Base-by-base conservation (phyloP, 2,113 vertebrate genomes). In the Raja brachyura region DNA sequence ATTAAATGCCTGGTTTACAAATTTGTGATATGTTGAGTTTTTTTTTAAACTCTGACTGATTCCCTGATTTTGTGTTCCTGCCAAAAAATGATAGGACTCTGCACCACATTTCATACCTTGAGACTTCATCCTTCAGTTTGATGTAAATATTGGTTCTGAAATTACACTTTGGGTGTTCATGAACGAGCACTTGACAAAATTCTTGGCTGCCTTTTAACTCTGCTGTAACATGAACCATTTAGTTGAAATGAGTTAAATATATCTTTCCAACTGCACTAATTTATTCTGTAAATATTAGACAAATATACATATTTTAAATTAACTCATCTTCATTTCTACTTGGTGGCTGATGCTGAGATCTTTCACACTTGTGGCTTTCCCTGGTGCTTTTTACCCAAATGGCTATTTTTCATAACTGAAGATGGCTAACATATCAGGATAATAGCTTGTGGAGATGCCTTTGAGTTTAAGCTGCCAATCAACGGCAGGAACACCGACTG, bases 131-230 rank as follows among this genome's bases (percentile, higher is more conserved):
- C 13, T 63, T 88, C 13, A 77, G n/a, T 61, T 63, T 88, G 59
- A 88, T 31, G n/a, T 63, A 88, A 63, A 63, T 88, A 33, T 88
- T 63, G 14, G 28, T 18, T 88, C 25, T 88, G n/a, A 88, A 63
- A 88, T 88, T 63, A 31, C 3, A 63, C 59, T 5, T n/a, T 16
- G 14, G 13, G 33, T 88, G 8, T n/a, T 63, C n/a, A n/a, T 85
- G 22, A 85, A 85, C 81, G 9, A 25, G 22, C 81, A n/a, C 48
- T 88, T 25, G 63, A 88, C 28, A 86, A 88, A 88, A 88, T 88
- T 63, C 59, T 9, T n/a, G 28, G 0, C 28, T 61, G 28, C 31
- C 28, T 66, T 25, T 16, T 88, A 63, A 31, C 59, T 66, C 31
- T 33, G 28, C 63, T n/a, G 2, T 8, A 88, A 10, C 79, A 83